Evolutionary conservation across 2,797 vertebrate species (phyloP).

Genomic region (Peromyscus aztecus): DNA sequence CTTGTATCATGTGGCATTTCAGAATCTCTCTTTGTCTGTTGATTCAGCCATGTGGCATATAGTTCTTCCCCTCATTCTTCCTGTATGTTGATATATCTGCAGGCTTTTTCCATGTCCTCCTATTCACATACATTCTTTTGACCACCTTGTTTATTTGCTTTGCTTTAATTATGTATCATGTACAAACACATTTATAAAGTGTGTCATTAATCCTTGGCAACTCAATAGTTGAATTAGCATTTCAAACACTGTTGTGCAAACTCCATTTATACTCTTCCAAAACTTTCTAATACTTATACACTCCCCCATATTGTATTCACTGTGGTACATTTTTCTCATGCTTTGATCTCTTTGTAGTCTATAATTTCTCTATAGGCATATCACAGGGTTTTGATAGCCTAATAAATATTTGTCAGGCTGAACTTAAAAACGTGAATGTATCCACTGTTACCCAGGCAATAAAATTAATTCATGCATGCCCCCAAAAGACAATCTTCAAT

Average conservation of each 20-base stretch:
- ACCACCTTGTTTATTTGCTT: background rate
- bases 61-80: background rate
- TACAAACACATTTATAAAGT: conserved; percentile 33
- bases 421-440: background rate
- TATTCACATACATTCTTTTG: background rate
- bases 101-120: background rate
- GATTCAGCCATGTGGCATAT: background rate
- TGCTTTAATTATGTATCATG: background rate
- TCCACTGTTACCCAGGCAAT: background rate
- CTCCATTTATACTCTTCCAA: background rate
- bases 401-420: conserved; percentile 10
- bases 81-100: background rate
- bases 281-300: background rate
- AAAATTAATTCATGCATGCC: background rate
- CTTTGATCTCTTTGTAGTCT: background rate
- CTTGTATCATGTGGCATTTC: background rate
- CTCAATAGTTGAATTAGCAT: background rate
- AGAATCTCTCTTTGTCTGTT: background rate
- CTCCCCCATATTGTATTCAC: background rate
- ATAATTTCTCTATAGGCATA: background rate
- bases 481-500: background rate
- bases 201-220: background rate
- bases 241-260: conserved; percentile 20
- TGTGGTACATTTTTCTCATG: background rate
- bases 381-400: background rate